Evolutionary conservation across 1,140 invertebrate genomes (phyloP).

Genomic region (Drosophila lacertosa): DNA sequence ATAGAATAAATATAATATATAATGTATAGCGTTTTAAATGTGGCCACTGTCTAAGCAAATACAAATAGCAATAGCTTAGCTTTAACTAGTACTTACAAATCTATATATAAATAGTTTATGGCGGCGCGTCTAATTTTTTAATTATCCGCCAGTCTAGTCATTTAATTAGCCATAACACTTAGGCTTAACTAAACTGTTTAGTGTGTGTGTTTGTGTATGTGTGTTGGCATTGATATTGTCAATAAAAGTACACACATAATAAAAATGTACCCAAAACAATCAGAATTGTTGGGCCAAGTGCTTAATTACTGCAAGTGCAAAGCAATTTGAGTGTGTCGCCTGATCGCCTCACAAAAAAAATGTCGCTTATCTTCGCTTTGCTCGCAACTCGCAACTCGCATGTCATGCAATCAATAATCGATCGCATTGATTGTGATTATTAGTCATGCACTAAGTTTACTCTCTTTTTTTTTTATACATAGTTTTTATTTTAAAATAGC

Average conservation of each 20-base stretch:
- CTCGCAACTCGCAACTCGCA: too few species aligned
- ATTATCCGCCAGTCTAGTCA: slow-evolving; percentile 26
- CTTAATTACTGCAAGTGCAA: slow-evolving; percentile 52
- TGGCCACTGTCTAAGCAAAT: slow-evolving; percentile 25
- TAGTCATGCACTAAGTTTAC: too few species aligned
- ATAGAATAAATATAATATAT: too few species aligned
- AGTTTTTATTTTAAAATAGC: slow-evolving; percentile 74
- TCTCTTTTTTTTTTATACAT: slow-evolving; percentile 64
- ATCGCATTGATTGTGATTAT: slow-evolving; percentile 32
- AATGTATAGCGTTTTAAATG: too few species aligned
- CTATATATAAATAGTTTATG: background rate
- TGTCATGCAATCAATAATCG: slow-evolving; percentile 46
- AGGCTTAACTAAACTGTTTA: too few species aligned
- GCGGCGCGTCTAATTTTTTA: background rate
- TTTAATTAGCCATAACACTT: slow-evolving; percentile 24
- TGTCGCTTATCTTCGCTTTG: slow-evolving; percentile 22
- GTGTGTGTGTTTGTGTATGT: too few species aligned
- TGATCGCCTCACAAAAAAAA: slow-evolving; percentile 58
- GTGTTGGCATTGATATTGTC: slow-evolving; percentile 39
- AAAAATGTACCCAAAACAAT: too few species aligned
- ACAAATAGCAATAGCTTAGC: slow-evolving; percentile 8
- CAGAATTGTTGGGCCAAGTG: slow-evolving; percentile 10
- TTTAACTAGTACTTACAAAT: slow-evolving; percentile 19
- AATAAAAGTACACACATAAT: slow-evolving; percentile 23
- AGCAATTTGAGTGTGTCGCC: slow-evolving; percentile 58